Conservation (phyloP, 2,888 invertebrate species). For the Venustoraphidia nigricollis region DNA sequence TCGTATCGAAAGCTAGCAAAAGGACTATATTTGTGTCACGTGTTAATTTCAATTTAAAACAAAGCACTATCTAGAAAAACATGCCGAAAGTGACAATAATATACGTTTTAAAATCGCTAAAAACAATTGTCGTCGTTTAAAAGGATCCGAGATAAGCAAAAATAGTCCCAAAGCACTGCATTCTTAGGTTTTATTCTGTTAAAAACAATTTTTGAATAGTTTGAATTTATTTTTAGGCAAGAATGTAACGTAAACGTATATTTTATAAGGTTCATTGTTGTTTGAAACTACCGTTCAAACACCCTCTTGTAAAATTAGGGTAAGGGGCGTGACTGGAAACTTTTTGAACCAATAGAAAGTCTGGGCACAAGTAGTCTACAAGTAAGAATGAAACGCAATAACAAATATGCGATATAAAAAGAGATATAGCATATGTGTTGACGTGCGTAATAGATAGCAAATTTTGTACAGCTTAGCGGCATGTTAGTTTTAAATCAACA, state of each 20-base stretch:
- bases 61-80: slow-evolving; percentile 1
- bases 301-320: slow-evolving; percentile 13
- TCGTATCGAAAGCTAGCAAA: too few species aligned
- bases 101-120: slow-evolving; percentile 9
- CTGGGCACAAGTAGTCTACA: background rate
- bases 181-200: too few species aligned
- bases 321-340: slow-evolving; percentile 19
- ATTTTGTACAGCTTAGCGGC: slow-evolving; percentile 3
- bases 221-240: too few species aligned
- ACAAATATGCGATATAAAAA: background rate
- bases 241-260: too few species aligned
- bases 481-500: slow-evolving; percentile 5
- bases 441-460: slow-evolving; percentile 5
- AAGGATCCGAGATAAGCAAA: slow-evolving; percentile 17
- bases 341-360: slow-evolving; percentile 21
- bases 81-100: slow-evolving; percentile 3
- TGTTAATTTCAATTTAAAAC: too few species aligned
- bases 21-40: too few species aligned
- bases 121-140: slow-evolving; percentile 14
- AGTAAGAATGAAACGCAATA: background rate
- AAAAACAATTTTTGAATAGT: too few species aligned
- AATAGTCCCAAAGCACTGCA: too few species aligned
- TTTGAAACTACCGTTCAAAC: background rate
- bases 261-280: too few species aligned
- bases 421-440: background rate